Conservation (phyloP, 2,888 invertebrate species). For the Coelinius sp. region DNA sequence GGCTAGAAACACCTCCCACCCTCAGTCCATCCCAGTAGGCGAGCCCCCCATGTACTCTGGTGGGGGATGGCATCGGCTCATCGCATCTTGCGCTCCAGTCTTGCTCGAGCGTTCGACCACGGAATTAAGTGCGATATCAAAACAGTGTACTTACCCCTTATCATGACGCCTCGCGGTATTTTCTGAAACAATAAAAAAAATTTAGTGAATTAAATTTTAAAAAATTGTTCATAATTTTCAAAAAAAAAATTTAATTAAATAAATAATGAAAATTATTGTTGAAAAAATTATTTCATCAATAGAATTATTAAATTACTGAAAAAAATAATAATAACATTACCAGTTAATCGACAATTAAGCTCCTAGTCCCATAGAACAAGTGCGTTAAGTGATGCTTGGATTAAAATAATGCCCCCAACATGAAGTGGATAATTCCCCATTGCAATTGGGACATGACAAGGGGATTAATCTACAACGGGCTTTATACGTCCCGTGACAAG, state of each 20-base stretch:
- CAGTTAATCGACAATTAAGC: too few relatives aligned
- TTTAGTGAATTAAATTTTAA: neutral
- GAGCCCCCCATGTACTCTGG: neutral
- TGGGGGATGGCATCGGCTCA: conserved; percentile 45
- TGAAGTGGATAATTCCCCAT: neutral
- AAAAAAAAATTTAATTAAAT: neutral
- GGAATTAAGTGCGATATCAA: conserved; percentile 39
- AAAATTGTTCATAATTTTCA: neutral
- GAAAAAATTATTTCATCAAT: too few relatives aligned
- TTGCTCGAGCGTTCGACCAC: conserved; percentile 46
- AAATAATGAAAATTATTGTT: too few relatives aligned
- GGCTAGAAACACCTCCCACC: conserved; percentile 19
- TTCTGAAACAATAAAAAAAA: neutral
- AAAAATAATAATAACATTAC: too few relatives aligned
- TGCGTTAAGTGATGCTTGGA: neutral
- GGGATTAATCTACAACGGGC: too few relatives aligned
- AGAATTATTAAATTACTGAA: too few relatives aligned
- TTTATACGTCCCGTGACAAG: neutral
- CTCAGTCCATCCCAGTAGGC: neutral
- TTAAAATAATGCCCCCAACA: neutral
- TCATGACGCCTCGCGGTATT: neutral
- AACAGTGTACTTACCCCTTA: neutral
- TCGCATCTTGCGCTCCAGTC: conserved; percentile 51
- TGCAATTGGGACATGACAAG: neutral
- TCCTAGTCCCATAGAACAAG: too few relatives aligned